Evolutionary conservation across 2,113 vertebrate genomes (phyloP).

Genomic region (Rhagologus leucostigma): DNA sequence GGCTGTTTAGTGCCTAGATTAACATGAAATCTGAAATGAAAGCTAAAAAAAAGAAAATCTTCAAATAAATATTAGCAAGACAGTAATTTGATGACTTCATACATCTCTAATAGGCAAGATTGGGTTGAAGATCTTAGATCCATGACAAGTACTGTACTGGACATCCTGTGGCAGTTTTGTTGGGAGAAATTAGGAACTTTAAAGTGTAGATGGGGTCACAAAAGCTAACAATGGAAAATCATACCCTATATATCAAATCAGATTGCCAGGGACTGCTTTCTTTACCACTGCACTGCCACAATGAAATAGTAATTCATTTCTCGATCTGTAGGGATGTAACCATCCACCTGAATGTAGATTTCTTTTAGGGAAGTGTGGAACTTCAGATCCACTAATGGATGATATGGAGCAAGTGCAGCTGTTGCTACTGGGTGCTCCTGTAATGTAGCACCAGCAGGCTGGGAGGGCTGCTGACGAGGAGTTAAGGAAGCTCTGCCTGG

Average conservation of each 20-base stretch:
- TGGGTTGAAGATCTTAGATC: background rate
- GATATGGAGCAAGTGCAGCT: background rate
- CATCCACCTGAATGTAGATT: background rate
- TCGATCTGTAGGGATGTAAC: rapidly evolving
- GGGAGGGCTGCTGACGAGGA: background rate
- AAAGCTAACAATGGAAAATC: background rate
- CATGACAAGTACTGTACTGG: background rate
- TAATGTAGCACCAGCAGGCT: background rate
- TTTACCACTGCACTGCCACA: background rate
- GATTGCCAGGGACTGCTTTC: background rate
- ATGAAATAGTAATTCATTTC: background rate
- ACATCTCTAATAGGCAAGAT: background rate
- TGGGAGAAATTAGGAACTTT: background rate
- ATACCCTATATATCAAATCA: background rate
- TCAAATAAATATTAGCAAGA: background rate
- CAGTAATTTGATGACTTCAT: background rate
- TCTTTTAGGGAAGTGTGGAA: background rate
- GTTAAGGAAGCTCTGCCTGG: background rate
- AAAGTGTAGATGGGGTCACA: background rate
- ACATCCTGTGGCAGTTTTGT: background rate
- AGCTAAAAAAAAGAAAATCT: background rate
- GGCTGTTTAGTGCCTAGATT: background rate
- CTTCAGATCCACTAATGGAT: background rate
- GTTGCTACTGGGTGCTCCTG: background rate
- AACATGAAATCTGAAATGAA: background rate